These are phyloP conservation scores for Planococcus citri DNA, from an alignment of 1,140 invertebrate species.

Conservation along the genomic window DNA sequence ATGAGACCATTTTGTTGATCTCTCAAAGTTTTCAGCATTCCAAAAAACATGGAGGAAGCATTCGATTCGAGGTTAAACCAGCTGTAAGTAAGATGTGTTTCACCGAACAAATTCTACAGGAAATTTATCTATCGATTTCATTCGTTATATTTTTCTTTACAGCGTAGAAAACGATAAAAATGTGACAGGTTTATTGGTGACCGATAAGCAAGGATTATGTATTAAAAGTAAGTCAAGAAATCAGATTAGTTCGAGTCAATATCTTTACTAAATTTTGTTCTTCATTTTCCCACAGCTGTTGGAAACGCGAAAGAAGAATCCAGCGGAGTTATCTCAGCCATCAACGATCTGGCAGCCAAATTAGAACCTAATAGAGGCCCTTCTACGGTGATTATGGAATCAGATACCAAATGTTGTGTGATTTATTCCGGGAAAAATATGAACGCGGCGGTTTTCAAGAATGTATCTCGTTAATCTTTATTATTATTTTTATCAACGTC, in stretches of 20 bases:
- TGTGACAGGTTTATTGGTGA: constrained; percentile 25
- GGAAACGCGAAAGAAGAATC: constrained; percentile 26
- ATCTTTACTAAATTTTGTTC: background rate
- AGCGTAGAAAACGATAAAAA: constrained; percentile 21
- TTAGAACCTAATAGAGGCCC: constrained; percentile 22
- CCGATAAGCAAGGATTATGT: constrained; percentile 27
- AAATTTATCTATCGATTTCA: too few species aligned
- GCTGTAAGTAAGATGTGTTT: too few species aligned
- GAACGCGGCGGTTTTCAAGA: constrained; percentile 8
- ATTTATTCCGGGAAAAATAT: constrained; percentile 2
- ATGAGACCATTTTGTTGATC: too few species aligned
- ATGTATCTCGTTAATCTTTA: background rate
- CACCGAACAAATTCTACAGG: too few species aligned
- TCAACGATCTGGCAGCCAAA: constrained; percentile 26
- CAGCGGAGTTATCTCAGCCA: constrained; percentile 26
- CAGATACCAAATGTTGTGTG: constrained; percentile 12
- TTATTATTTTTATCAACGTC: background rate
- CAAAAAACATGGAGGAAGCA: too few species aligned
- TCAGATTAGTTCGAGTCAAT: constrained; percentile 6
- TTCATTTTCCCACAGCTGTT: constrained; percentile 10
- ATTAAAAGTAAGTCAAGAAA: constrained; percentile 20
- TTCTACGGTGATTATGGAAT: constrained; percentile 23
- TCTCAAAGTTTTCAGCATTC: too few species aligned
- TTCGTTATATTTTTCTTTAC: background rate
- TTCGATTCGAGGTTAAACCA: too few species aligned